Evolutionary conservation across 2,113 vertebrate genomes (phyloP), one percentile per base, ranked within the genome.

Genomic region (Athene noctua): DNA sequence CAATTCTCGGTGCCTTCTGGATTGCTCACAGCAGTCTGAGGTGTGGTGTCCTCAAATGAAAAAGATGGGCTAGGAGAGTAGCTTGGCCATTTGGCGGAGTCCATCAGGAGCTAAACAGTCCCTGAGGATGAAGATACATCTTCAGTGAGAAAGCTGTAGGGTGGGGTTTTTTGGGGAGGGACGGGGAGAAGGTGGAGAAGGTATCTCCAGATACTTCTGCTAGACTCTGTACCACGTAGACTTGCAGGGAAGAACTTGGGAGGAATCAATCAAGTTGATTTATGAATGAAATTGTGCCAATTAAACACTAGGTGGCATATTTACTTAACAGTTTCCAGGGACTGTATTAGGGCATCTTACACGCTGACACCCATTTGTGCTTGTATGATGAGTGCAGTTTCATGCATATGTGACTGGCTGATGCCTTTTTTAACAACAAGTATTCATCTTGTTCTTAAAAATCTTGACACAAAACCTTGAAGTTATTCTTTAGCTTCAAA

Each of bases 231-330:
- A 34, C 49, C 66, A 46, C 54, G 16, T 57, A 49, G 75, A 29
- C n/a, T 68, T 73, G 11, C 58, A 77, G 26, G 32, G 30, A 87
- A 26, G 42, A 72, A 32, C n/a, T 91, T 90, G 36, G 19, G n/a
- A 91, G n/a, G 70, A 54, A 81, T 82, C 6, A 5, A 51, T 78
- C 29, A 51, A 36, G 70, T 30, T 92, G 88, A 95, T 89, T 97
- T 93, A 88, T 86, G 71, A 91, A 71, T 93, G 91, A 94, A 96
- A 58, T 88, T 96, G 80, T 96, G 51, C 34, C 46, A 92, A 81
- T 96, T 94, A 86, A 94, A 92, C 97, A 96, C 96, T 97, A 97
- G 97, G 91, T 97, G 97, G 96, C 97, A 97, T 93, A 55, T 93
- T 97, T 91, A 96, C 91, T 92, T 92, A 80, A 80, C 93, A 94